A percentile compares a stretch with the other conserved stretches of the same genome.
Conservation (phyloP, 2,113 vertebrate genomes). For the Oreochromis niloticus region DNA sequence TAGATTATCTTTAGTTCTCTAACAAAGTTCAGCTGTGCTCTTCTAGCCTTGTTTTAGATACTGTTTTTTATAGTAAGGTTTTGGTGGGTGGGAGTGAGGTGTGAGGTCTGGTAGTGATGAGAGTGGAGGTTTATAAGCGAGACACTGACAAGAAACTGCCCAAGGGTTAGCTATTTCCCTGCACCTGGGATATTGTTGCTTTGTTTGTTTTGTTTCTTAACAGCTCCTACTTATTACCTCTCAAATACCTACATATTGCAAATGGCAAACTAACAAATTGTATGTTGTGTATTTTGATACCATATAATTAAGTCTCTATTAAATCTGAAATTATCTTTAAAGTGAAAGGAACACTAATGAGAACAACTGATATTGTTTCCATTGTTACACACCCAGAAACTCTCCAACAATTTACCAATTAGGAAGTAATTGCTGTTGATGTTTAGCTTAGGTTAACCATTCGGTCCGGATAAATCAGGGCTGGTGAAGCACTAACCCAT, state of each 20-base stretch:
- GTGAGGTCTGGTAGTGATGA: slow-evolving; percentile 3
- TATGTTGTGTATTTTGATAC: background rate
- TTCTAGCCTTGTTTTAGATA: background rate
- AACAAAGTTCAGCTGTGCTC: background rate
- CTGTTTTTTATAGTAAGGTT: background rate
- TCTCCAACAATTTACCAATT: slow-evolving; percentile 47
- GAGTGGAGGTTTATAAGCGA: slow-evolving; percentile 46
- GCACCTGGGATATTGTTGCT: slow-evolving; percentile 39
- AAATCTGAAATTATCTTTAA: background rate
- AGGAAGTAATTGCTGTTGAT: slow-evolving; percentile 21
- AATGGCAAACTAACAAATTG: background rate
- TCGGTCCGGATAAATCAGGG: slow-evolving; percentile 9
- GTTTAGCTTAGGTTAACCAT: slow-evolving; percentile 9
- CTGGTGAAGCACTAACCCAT: background rate
- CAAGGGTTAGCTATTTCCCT: slow-evolving; percentile 4
- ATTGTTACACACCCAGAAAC: background rate
- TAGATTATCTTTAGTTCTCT: background rate
- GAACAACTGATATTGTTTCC: background rate
- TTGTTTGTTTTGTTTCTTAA: slow-evolving; percentile 20
- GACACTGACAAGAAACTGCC: slow-evolving; percentile 21
- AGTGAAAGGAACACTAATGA: background rate
- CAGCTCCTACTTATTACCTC: background rate
- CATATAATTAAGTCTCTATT: background rate
- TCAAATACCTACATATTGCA: background rate
- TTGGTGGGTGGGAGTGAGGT: background rate